Evolutionary conservation across 2,888 invertebrate genomes (phyloP).

Genomic region (Selenia dentaria): DNA sequence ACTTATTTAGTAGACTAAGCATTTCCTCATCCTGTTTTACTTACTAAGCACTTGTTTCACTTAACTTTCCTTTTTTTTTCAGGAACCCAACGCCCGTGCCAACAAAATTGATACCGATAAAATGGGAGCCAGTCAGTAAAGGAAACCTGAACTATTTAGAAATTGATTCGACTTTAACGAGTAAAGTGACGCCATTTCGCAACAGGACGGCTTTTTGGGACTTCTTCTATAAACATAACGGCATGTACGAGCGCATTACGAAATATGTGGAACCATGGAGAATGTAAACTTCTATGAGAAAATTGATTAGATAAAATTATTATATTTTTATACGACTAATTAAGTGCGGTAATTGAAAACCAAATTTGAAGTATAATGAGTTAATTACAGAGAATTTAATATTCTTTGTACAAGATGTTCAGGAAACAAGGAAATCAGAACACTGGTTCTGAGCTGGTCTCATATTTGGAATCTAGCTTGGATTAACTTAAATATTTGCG

Average conservation of each 20-base stretch:
- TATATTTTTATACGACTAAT: too few relatives aligned
- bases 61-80: conserved; percentile 15
- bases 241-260: conserved; percentile 16
- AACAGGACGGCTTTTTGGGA: conserved; percentile 43
- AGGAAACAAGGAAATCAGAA: too few relatives aligned
- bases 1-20: too few relatives aligned
- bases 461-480: too few relatives aligned
- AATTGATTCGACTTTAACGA: conserved; percentile 28
- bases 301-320: neutral
- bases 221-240: conserved; percentile 24
- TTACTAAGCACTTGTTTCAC: too few relatives aligned
- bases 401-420: too few relatives aligned
- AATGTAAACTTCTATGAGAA: neutral
- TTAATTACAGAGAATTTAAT: too few relatives aligned
- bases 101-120: conserved; percentile 21
- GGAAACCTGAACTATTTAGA: conserved; percentile 24
- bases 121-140: conserved; percentile 25
- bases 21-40: too few relatives aligned
- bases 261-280: conserved; percentile 17
- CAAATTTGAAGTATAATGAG: too few relatives aligned
- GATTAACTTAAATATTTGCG: too few relatives aligned
- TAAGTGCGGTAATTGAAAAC: too few relatives aligned
- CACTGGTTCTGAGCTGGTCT: too few relatives aligned
- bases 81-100: conserved; percentile 29
- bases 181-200: conserved; percentile 32